A percentile compares a stretch with the other conserved stretches of the same genome.
Conservation (phyloP, 2,113 vertebrate species). For the Cyprinus carpio region DNA sequence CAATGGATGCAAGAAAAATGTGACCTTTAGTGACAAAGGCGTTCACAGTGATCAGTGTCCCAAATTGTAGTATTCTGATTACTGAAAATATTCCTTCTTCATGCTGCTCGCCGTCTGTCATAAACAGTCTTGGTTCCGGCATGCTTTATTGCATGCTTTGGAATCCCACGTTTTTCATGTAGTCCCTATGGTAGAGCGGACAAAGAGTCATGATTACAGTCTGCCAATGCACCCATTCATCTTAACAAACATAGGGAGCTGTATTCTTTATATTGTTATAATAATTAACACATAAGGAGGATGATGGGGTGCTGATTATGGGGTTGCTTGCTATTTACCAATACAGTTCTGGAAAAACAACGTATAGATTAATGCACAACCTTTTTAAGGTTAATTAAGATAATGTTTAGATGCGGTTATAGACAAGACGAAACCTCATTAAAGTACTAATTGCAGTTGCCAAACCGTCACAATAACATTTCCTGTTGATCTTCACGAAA, state of each 20-base stretch:
- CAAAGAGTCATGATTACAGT: no score
- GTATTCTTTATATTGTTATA: no score
- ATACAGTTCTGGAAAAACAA: background rate
- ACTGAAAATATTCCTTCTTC: background rate
- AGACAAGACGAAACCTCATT: background rate
- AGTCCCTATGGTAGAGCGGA: background rate
- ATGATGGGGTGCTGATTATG: background rate
- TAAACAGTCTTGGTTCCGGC: background rate
- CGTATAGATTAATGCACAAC: background rate
- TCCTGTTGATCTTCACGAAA: background rate
- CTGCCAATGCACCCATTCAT: background rate
- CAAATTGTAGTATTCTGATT: background rate
- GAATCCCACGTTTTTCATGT: background rate
- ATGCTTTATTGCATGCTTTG: background rate
- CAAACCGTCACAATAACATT: background rate
- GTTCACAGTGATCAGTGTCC: background rate
- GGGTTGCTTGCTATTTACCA: background rate
- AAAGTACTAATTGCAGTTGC: background rate
- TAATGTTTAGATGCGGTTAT: background rate
- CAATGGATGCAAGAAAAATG: background rate
- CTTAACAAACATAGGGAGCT: no score
- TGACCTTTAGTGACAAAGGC: background rate
- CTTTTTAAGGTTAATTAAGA: background rate
- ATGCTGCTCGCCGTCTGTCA: background rate
- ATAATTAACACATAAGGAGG: background rate